Evolutionary conservation across 2,113 vertebrate genomes (phyloP).

Genomic region (Stegostoma tigrinum): DNA sequence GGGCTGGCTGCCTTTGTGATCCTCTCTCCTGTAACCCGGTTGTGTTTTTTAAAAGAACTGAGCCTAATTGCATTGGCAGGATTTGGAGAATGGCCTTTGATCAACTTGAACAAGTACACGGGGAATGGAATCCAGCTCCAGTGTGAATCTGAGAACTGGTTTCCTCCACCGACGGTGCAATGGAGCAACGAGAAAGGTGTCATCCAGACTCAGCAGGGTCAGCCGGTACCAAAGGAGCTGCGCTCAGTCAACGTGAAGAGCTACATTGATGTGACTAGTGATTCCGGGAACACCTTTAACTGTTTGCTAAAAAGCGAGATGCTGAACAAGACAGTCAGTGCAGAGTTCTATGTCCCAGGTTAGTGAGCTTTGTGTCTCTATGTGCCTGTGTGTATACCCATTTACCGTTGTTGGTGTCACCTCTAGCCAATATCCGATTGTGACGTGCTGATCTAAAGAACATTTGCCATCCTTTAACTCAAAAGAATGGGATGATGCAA

Average conservation of each 20-base stretch:
- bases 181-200: not conserved
- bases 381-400: no score
- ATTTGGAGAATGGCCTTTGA: not conserved
- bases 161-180: not conserved
- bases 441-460: no score
- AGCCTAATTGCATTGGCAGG: not conserved
- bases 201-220: not conserved
- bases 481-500: not conserved
- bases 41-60: not conserved
- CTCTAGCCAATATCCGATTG: not conserved
- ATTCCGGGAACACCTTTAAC: not conserved
- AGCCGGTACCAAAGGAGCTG: fast-evolving
- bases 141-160: not conserved
- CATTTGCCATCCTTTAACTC: not conserved
- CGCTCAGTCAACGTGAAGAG: not conserved
- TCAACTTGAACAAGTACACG: not conserved
- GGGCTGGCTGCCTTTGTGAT: not conserved
- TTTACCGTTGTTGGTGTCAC: no score
- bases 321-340: not conserved
- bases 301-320: not conserved
- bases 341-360: not conserved
- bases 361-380: not conserved
- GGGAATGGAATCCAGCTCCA: not conserved
- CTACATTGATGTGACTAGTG: not conserved
- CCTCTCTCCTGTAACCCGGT: not conserved